Base-by-base conservation (phyloP, 2,888 invertebrate genomes). In the Beris chalybata region DNA sequence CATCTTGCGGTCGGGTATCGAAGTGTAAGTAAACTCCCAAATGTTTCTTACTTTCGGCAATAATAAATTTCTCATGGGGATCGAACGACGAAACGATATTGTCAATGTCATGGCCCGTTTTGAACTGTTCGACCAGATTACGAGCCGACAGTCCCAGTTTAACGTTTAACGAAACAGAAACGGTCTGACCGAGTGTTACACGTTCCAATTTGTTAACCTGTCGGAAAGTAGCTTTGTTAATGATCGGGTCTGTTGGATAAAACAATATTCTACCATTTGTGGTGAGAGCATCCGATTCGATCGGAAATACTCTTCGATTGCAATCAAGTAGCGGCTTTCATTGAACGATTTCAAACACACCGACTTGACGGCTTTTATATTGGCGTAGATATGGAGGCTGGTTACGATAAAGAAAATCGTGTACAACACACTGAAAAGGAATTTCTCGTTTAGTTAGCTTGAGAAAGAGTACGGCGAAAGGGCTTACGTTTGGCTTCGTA, bases 281-380 rank as follows among this genome's bases (percentile, higher is more conserved):
- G 92, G 88, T n/a, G 83, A 79, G 1, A 86, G 81, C 70, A 93
- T 82, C 0, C 83, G 78, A 65, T 87, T 86, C 22, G 83, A 82
- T 22, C 80, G 81, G 66, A 92, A 81, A 77, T 89, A 95, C 59
- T 85, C 82, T 71, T 88, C 84, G 30, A 95, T 81, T 0, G 89
- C 81, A 66, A 91, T 83, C 22, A 89, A 81, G 71, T 92, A 87
- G 58, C 97, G 85, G 31, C 90, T 86, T 73, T 87, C 88, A 77
- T 97, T 97, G 48, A 97, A 85, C 0, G 90, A 89, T 71, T 87
- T 86, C 77, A 97, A 85, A 72, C 89, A 86, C 9, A 97, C 85
- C 0, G 92, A 83, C 70, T 86, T 86, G 0, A 97, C 93, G 2
- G 97, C 96, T 72, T 86, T 85, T 76, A 93, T 94, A 82, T 98